Base-by-base conservation (phyloP, 2,797 vertebrate species). In the Sebastes matsubarae region DNA sequence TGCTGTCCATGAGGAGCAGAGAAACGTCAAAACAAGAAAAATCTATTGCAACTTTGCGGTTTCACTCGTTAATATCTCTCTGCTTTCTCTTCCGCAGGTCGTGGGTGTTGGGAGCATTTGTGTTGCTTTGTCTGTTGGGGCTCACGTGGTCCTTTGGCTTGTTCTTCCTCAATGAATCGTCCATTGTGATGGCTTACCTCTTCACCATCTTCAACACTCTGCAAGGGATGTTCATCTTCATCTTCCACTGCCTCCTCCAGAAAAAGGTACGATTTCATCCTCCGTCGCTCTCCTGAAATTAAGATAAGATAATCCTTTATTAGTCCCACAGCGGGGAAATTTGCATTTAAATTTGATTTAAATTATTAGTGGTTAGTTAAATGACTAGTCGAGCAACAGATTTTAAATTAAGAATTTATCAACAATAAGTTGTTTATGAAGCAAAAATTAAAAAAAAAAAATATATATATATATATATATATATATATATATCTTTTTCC, bases 161-260 rank as follows among this genome's bases (percentile, higher is more conserved):
- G 91, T 96, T 99, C 83, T 99, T 97, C 91, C 94, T 99, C 92
- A 98, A 98, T 20, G 97, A 99, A 79, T 97, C 97, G 54, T 98
- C 98, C 22, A 89, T 99, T n/a, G 97, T 99, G 86, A 99, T 98
- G 98, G 97, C 98, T 0, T 99, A 99, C 91, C 98, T 99, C 92
- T 99, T 99, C 94, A 98, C 97, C 90, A 96, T 99, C 92, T 99
- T 99, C 96, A 99, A 99, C 95, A 97, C 98, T 70, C 97, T 99
- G 92, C 98, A 99, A 93, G 98, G 98, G 90, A 96, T 99, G 97
- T 99, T 99, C 95, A 99, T 99, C 96, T 99, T 99, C 95, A 99
- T 99, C 95, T 99, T 99, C 91, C 98, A 99, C 91, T 99, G 98
- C 90, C 97, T 98, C 32, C 97, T 99, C 46, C 98, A 99, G 95